These are phyloP conservation scores for Meloidogyne chitwoodi DNA, from an alignment of 1,140 invertebrate genomes.

Conservation along the genomic window DNA sequence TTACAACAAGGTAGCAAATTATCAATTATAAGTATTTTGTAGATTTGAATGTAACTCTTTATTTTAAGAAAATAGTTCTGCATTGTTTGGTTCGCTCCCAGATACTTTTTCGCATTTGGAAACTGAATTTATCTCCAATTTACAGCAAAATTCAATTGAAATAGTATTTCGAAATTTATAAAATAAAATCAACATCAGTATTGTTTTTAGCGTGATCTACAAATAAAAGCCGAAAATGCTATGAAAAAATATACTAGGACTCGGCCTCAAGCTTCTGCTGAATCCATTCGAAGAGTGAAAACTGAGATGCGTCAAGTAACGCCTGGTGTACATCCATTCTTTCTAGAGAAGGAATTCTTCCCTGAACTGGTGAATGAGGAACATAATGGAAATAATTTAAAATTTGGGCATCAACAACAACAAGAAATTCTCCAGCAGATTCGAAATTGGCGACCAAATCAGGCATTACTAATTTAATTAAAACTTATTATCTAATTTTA, in stretches of 20 bases:
- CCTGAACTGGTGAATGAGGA: not conserved
- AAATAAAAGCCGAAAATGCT: slow-evolving; percentile 77
- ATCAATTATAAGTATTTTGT: slow-evolving; percentile 2
- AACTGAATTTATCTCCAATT: slow-evolving; percentile 72
- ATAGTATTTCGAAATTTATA: slow-evolving; percentile 66
- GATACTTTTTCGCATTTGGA: slow-evolving; percentile 77
- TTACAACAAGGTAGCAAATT: not conserved
- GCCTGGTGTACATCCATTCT: slow-evolving; percentile 43
- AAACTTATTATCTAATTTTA: slow-evolving; percentile 62
- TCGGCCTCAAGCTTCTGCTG: slow-evolving; percentile 76
- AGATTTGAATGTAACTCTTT: not conserved
- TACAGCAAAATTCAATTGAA: slow-evolving; percentile 72
- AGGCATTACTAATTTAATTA: slow-evolving; percentile 54
- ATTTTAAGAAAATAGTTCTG: slow-evolving; percentile 25
- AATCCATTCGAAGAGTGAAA: slow-evolving; percentile 81
- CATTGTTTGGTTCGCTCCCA: slow-evolving; percentile 73
- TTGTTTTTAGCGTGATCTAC: slow-evolving; percentile 68
- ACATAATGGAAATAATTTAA: not conserved
- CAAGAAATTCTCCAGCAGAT: slow-evolving; percentile 70
- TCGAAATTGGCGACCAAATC: slow-evolving; percentile 76
- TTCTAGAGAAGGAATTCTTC: slow-evolving; percentile 15
- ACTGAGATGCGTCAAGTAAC: slow-evolving; percentile 56
- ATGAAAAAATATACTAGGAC: slow-evolving; percentile 84
- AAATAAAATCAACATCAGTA: not conserved
- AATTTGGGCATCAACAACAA: not conserved